Percentiles rank a stretch among this genome's conserved stretches.
Conservation (phyloP, 2,888 invertebrate species). For the Poecilobothrus nobilitatus region DNA sequence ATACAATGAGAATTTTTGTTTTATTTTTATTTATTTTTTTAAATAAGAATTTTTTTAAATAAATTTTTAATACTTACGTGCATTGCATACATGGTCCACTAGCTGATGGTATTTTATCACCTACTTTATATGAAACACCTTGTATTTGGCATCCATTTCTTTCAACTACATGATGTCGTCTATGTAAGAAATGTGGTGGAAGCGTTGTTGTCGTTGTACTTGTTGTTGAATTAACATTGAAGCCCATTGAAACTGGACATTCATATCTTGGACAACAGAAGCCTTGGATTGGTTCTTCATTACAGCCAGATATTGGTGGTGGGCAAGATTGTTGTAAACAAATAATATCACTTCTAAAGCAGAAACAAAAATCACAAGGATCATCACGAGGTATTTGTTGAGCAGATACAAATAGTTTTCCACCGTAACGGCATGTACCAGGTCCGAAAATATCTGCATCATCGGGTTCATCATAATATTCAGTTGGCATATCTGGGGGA, state of each 20-base stretch:
- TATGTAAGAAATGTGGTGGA: constrained; percentile 73
- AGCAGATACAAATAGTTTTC: constrained; percentile 86
- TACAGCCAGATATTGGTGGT: constrained; percentile 84
- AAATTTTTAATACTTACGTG: constrained; percentile 62
- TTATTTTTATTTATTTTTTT: no score
- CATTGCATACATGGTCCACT: constrained; percentile 91
- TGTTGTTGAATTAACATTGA: constrained; percentile 72
- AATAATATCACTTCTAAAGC: constrained; percentile 91
- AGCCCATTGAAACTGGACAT: constrained; percentile 83
- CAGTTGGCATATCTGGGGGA: constrained; percentile 42
- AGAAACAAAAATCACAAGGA: constrained; percentile 95
- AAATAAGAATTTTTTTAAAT: no score
- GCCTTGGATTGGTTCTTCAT: constrained; percentile 84
- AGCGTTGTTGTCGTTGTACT: constrained; percentile 77
- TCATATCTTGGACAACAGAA: constrained; percentile 94
- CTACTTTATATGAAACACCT: constrained; percentile 75
- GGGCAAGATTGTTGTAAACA: constrained; percentile 93
- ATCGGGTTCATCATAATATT: constrained; percentile 60
- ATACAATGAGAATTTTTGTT: background rate
- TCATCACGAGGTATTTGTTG: constrained; percentile 92
- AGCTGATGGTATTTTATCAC: constrained; percentile 73
- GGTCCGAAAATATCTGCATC: constrained; percentile 72
- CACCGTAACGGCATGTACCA: constrained; percentile 85
- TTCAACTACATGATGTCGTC: constrained; percentile 60
- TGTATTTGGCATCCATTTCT: constrained; percentile 75